Percentiles rank a stretch among this genome's conserved stretches.
Conservation (phyloP, 1,140 invertebrate species). For the Drosophila melanogaster region Release_6_plus_ISO1_MT NT_033777.3:26089501-26090000, state of each 20-base stretch:
- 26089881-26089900: constrained; percentile 81
- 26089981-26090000: constrained; percentile 23
- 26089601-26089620: constrained; percentile 47
- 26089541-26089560: constrained; percentile 84
- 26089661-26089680: constrained; percentile 27
- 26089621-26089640: constrained; percentile 33
- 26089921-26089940: constrained; percentile 24
- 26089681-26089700: constrained; percentile 66
- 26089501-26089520: constrained; percentile 82
- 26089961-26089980: constrained; percentile 20
- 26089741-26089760: constrained; percentile 22
- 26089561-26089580: constrained; percentile 59
- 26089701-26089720: constrained; percentile 29
- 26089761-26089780: constrained; percentile 78
- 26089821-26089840: constrained; percentile 15
- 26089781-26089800: constrained; percentile 51
- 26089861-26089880: constrained; percentile 83
- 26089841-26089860: constrained; percentile 64
- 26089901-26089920: constrained; percentile 49
- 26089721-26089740: constrained; percentile 35
- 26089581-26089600: constrained; percentile 67
- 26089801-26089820: constrained; percentile 67
- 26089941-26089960: constrained; percentile 8
- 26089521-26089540: constrained; percentile 83
- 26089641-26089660: not conserved